phyloP scores from a whole-genome alignment of 2,888 invertebrate species.

The Hypomecis atomaria region DNA sequence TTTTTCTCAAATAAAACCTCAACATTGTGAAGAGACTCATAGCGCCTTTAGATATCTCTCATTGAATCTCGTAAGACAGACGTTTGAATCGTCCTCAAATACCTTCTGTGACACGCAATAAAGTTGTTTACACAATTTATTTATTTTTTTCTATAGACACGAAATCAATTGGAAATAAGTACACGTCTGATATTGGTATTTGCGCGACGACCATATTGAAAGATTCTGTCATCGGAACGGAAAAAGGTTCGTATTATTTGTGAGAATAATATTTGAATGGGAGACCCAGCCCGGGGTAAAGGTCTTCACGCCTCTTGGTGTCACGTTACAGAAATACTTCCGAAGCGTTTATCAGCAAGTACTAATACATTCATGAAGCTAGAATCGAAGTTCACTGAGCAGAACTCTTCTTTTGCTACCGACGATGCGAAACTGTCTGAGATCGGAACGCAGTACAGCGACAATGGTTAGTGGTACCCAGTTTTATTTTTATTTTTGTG shows the following conservation, averaged over 20 bases:
- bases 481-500: background rate
- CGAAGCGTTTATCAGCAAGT: constrained; percentile 19
- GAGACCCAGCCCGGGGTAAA: constrained; percentile 11
- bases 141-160: constrained; percentile 37
- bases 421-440: constrained; percentile 5
- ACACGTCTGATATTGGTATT: constrained; percentile 41
- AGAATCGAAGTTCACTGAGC: constrained; percentile 25
- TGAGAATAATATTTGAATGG: constrained; percentile 26
- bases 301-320: constrained; percentile 10
- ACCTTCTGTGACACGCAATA: constrained; percentile 32
- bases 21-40: background rate
- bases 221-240: constrained; percentile 38
- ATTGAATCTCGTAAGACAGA: constrained; percentile 13
- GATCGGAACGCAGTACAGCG: constrained; percentile 27
- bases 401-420: constrained; percentile 16
- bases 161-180: constrained; percentile 40
- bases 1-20: constrained; percentile 11
- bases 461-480: background rate
- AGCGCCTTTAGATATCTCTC: constrained; percentile 14
- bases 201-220: constrained; percentile 36
- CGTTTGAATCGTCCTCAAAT: constrained; percentile 25
- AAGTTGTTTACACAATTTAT: constrained; percentile 33
- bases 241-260: constrained; percentile 39
- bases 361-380: constrained; percentile 25
- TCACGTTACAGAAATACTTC: constrained; percentile 29